phyloP scores from a whole-genome alignment of 2,888 invertebrate genomes.

The Cristatella mucedo region DNA sequence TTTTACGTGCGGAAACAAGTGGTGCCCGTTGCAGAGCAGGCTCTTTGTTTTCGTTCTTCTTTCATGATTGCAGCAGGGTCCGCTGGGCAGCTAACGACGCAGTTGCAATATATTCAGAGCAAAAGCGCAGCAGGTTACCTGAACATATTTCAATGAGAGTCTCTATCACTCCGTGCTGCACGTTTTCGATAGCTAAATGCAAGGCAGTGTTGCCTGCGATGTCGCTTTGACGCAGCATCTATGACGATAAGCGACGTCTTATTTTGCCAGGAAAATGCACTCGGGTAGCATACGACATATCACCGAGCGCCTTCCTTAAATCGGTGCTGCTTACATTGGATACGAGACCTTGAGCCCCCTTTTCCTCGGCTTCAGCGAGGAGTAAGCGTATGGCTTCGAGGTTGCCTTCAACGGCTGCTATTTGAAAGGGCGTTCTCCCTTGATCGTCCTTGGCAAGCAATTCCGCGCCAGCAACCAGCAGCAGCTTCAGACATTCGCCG shows the following conservation, averaged over 20 bases:
- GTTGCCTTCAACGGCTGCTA: slow-evolving; percentile 56
- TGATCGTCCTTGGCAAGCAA: slow-evolving; percentile 29
- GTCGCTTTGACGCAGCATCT: slow-evolving; percentile 57
- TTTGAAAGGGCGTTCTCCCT: slow-evolving; percentile 58
- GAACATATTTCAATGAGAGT: too few species aligned
- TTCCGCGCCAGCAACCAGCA: slow-evolving; percentile 51
- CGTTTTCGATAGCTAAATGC: slow-evolving; percentile 73
- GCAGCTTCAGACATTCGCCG: slow-evolving; percentile 22
- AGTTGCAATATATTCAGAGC: too few species aligned
- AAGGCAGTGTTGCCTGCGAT: slow-evolving; percentile 68
- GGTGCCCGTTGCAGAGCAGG: too few species aligned
- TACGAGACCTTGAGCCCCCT: slow-evolving; percentile 43
- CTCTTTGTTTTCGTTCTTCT: too few species aligned
- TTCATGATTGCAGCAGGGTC: too few species aligned
- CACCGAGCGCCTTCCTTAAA: too few species aligned
- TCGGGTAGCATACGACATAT: too few species aligned
- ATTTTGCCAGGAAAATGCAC: too few species aligned
- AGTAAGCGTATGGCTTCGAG: slow-evolving; percentile 44
- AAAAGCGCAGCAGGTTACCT: too few species aligned
- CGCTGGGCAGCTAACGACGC: too few species aligned
- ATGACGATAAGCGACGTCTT: slow-evolving; percentile 21
- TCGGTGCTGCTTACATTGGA: slow-evolving; percentile 24
- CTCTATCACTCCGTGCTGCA: slow-evolving; percentile 64
- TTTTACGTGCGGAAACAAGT: too few species aligned
- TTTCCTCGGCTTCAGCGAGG: slow-evolving; percentile 48